Evolutionary conservation across 2,888 invertebrate genomes (phyloP), one percentile per base, ranked within the genome.

Genomic region (Watsonalla cultraria): DNA sequence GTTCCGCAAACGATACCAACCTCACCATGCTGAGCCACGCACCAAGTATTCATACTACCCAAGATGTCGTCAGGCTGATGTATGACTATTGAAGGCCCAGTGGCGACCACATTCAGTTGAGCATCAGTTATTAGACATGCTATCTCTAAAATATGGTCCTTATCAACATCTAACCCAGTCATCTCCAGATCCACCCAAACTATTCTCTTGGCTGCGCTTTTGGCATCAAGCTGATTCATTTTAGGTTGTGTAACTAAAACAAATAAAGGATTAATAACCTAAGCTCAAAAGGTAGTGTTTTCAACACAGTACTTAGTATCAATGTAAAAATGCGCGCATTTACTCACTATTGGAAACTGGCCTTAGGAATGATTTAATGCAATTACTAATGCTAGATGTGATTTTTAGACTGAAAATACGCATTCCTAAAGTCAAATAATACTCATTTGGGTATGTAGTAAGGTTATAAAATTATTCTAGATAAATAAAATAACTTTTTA

Each of bases 71-170:
- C 92, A 0, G 96, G 90, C 66, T 97, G 96, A 70, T 97, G 92
- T 62, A 99, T 94, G 1, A 97, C 90, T 47, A 97, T 78, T 68
- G 94, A 90, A 0, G 96, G 96, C 6, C 95, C 95, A 74, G 93
- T 93, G 5, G 95, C 96, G 45, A 97, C 82, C 7, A 96, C 78
- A 65, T 96, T 94, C 13, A 98, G 85, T 52, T 97, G 76, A 9
- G 92, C 88, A 76, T 98, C 97, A 0, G 99, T 99, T 53, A 99
- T 92, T 37, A 99, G 76, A 76, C 97, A 96, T 0, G 97, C 96
- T 54, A 98, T 93, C 91, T 99, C 99, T 71, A 99, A 81, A 53
- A 99, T 96, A 60, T 94, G 92, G 72, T 97, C 95, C 52, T 85
- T 93, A 0, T 94, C 90, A 50, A 95, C 78, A 76, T 98, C 93